phyloP scores from a whole-genome alignment of 2,113 vertebrate species.

The Chiloscyllium plagiosum region DNA sequence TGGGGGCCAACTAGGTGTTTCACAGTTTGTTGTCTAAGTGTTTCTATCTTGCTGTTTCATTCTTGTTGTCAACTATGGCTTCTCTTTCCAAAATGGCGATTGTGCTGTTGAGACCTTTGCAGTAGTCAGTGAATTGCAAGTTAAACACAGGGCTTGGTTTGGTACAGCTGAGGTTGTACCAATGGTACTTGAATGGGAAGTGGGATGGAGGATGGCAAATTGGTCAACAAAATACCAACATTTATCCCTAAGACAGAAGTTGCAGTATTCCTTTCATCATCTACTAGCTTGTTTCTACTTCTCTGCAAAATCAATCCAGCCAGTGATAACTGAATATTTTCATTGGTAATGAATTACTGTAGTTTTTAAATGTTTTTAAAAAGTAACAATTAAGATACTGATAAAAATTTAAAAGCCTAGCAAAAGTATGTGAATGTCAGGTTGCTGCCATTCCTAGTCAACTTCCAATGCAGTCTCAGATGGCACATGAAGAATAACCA shows the following conservation, averaged over 20 bases:
- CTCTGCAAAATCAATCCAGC: neutral
- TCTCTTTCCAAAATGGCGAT: neutral
- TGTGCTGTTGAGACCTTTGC: neutral
- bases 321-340: neutral
- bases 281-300: neutral
- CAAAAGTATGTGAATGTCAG: conserved; percentile 32
- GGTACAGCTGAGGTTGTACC: neutral
- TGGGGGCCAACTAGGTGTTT: neutral
- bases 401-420: neutral
- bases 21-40: neutral
- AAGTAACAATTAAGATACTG: neutral
- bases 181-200: neutral
- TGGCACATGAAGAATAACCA: neutral
- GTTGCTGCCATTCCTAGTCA: conserved; percentile 42
- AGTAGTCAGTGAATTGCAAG: neutral
- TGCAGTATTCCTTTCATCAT: neutral
- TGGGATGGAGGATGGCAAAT: neutral
- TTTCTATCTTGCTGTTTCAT: neutral
- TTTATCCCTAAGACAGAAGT: neutral
- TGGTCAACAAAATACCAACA: neutral
- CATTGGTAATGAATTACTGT: neutral
- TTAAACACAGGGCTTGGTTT: neutral
- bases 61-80: conserved; percentile 20
- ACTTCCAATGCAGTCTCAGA: neutral
- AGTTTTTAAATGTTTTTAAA: conserved; percentile 43